phyloP scores from a whole-genome alignment of 2,797 vertebrate species.

The Xiphorhynchus erythropygius region DNA sequence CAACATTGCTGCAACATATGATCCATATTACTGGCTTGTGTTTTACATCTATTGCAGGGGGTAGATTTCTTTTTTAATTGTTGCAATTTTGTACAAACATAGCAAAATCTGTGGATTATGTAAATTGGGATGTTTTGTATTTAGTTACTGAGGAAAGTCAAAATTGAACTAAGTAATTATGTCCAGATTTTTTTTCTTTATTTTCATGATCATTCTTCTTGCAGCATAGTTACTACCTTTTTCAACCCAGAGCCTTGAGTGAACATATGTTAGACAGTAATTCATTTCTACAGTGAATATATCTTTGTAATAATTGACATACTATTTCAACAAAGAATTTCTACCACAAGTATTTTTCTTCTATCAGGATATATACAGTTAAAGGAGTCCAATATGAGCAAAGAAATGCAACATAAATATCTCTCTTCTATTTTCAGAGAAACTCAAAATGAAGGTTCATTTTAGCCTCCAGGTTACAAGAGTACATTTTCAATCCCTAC shows the following conservation, averaged over 20 bases:
- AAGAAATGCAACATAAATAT: background rate
- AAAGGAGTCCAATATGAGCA: background rate
- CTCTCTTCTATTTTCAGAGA: background rate
- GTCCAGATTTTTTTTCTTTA: slow-evolving; percentile 30
- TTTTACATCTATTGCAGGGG: background rate
- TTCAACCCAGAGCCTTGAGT: background rate
- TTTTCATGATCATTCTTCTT: background rate
- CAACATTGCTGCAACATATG: background rate
- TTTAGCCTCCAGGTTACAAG: background rate
- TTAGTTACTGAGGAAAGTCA: slow-evolving; percentile 46
- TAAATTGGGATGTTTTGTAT: slow-evolving; percentile 51
- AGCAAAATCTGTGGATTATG: slow-evolving; percentile 36
- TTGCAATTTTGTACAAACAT: slow-evolving; percentile 32
- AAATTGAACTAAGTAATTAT: slow-evolving; percentile 50
- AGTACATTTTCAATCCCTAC: background rate
- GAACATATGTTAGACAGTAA: background rate
- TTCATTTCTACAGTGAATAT: background rate
- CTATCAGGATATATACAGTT: background rate
- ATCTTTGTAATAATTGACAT: background rate
- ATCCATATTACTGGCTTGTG: background rate
- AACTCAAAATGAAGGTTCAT: background rate
- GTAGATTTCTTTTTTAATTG: slow-evolving; percentile 24
- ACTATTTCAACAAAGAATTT: background rate
- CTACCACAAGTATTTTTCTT: background rate
- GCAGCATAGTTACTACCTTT: background rate